Evolutionary conservation across 1,140 invertebrate genomes (phyloP).

Genomic region (Radopholus similis): DNA sequence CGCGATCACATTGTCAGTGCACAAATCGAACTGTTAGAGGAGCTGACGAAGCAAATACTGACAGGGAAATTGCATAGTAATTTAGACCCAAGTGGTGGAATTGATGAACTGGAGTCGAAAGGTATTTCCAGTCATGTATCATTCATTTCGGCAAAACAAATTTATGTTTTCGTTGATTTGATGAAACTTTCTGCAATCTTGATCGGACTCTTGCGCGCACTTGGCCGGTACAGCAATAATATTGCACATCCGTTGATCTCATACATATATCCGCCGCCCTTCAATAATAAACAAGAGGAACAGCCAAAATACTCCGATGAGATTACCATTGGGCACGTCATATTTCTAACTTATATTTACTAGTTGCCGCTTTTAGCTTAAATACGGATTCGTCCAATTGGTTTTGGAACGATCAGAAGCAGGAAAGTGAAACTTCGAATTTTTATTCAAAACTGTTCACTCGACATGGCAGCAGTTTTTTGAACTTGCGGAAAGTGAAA

Average conservation of each 20-base stretch:
- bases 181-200: slow-evolving; percentile 50
- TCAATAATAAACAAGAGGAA: slow-evolving; percentile 17
- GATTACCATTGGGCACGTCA: slow-evolving; percentile 10
- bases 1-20: slow-evolving; percentile 45
- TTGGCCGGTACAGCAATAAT: slow-evolving; percentile 33
- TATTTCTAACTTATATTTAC: background rate
- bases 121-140: background rate
- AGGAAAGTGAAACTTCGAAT: slow-evolving; percentile 5
- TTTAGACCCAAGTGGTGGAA: background rate
- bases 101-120: background rate
- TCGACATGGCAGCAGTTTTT: slow-evolving; percentile 50
- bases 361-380: slow-evolving; percentile 23
- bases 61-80: slow-evolving; percentile 14
- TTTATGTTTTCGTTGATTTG: slow-evolving; percentile 43
- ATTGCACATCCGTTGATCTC: slow-evolving; percentile 33
- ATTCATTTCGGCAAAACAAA: too few species aligned
- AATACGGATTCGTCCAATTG: slow-evolving; percentile 50
- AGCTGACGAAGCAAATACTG: background rate
- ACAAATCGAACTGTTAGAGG: slow-evolving; percentile 43
- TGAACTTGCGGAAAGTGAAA: background rate
- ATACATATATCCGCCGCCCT: slow-evolving; percentile 44
- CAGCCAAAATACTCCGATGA: background rate
- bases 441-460: slow-evolving; percentile 38
- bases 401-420: slow-evolving; percentile 45
- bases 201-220: slow-evolving; percentile 46